These are phyloP conservation scores for Strigamia transsilvanica DNA, from an alignment of 2,888 invertebrate species.

Conservation along the genomic window DNA sequence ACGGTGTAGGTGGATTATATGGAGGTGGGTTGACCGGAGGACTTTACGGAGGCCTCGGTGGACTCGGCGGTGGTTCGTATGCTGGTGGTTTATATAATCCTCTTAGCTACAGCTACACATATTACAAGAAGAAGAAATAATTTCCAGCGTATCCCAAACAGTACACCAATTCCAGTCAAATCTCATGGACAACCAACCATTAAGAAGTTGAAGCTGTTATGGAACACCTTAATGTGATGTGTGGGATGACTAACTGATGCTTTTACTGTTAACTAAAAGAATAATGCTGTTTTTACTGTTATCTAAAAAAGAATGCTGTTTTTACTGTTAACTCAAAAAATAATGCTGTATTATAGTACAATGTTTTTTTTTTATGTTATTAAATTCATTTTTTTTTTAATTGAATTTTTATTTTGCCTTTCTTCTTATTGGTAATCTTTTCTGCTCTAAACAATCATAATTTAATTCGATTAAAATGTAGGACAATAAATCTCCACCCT, in stretches of 20 bases:
- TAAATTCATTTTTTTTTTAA: neutral
- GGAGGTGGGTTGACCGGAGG: neutral
- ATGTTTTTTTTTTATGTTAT: neutral
- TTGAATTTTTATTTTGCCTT: neutral
- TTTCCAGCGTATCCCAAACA: neutral
- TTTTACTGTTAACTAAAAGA: neutral
- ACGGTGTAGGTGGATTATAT: constrained; percentile 11
- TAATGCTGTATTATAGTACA: neutral
- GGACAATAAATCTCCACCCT: neutral
- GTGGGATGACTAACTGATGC: neutral
- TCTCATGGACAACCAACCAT: no score
- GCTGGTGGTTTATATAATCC: constrained; percentile 26
- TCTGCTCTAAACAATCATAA: neutral
- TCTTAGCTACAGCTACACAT: constrained; percentile 14
- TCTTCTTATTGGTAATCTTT: neutral
- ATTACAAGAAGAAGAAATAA: constrained; percentile 22
- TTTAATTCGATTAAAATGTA: neutral
- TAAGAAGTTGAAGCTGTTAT: no score
- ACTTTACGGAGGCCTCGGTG: neutral
- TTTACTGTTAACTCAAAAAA: neutral
- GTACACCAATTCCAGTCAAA: no score
- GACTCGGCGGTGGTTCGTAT: neutral
- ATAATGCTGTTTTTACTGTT: neutral
- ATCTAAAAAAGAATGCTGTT: neutral
- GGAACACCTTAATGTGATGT: no score